Base-by-base conservation (phyloP, 2,888 invertebrate species). In the Ellobium chinense region DNA sequence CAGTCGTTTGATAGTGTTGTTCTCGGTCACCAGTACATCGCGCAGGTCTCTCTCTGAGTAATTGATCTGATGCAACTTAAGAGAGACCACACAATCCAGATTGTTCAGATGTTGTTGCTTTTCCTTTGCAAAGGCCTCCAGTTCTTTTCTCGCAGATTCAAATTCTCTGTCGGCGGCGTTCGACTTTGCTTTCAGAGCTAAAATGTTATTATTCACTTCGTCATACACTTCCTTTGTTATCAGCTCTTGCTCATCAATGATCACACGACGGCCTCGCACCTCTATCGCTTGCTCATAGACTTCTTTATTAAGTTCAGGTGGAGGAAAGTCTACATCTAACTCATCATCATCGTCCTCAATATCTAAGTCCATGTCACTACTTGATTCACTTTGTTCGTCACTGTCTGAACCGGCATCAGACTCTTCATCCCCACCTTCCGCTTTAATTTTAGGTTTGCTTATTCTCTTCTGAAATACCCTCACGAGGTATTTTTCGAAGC, bases 401-500 rank as follows among this genome's bases (percentile, higher is more conserved):
- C 75, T 69, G 3, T 69, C 75, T 3, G 54, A 46, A 0, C 58
- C 58, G 7, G 7, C 46, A 7, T 34, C 5, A 0, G 69, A 75
- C 14, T 36, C 72, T 12, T 63, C 34, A 14, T 58, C 24, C 0
- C 14, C n/a, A 9, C 29, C 66, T 14, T 21, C 5, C 9, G n/a
- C 39, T 37, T 46, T 68, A 2, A 5, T 18, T 39, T 75, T 75
- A 0, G 37, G 54, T 27, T 69, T 80, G 24, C 24, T 18, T 1
- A 80, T 63, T n/a, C 69, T 80, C n/a, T 80, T 80, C 9, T 68
- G 68, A n/a, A 80, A 80, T 14, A 80, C 80, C 4, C 80, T 68
- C 7, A 80, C 56, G 0, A 80, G 54, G 36, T 80, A 80, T 37
- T 80, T 80, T 31, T 80, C 80, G 37, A 74, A 80, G 7, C 21